Evolutionary conservation across 2,888 invertebrate species (phyloP), one percentile per base, ranked within the genome.

Genomic region (Sipunculus nudus): DNA sequence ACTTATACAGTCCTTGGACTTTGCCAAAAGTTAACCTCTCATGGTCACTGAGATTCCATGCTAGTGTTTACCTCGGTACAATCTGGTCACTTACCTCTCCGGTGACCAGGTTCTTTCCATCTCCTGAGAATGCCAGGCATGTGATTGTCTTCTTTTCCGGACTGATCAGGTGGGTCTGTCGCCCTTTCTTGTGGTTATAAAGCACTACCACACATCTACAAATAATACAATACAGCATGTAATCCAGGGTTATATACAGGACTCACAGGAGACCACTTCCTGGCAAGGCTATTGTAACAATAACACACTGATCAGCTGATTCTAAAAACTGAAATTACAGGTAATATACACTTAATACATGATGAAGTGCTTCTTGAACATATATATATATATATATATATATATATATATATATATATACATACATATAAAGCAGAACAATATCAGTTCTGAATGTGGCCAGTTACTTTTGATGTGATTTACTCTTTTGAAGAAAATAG

Each of bases 191-290:
- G 25, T 85, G 82, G 86, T 96, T 95, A 88, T 94, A 93, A 66
- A 96, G 87, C 61, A 97, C 95, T 70, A 96, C 92, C 35, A 96
- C 94, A 86, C 96, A 97, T 85, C 97, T 97, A 88, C 21, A 88
- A 73, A 23, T 16, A 39, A 32, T 19, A n/a, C n/a, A n/a, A n/a
- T n/a, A n/a, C n/a, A n/a, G n/a, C n/a, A n/a, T n/a, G n/a, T n/a
- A n/a, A n/a, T n/a, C n/a, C n/a, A n/a, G n/a, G n/a, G n/a, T n/a
- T n/a, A n/a, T n/a, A n/a, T n/a, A n/a, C n/a, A n/a, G n/a, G n/a
- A n/a, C n/a, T n/a, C n/a, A n/a, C n/a, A n/a, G n/a, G n/a, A n/a
- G n/a, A n/a, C n/a, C n/a, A n/a, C n/a, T n/a, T n/a, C n/a, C n/a
- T n/a, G n/a, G n/a, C n/a, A n/a, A n/a, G n/a, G n/a, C n/a, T n/a